These are phyloP conservation scores for Oreochromis niloticus DNA, from an alignment of 2,113 vertebrate genomes.

Conservation along the genomic window DNA sequence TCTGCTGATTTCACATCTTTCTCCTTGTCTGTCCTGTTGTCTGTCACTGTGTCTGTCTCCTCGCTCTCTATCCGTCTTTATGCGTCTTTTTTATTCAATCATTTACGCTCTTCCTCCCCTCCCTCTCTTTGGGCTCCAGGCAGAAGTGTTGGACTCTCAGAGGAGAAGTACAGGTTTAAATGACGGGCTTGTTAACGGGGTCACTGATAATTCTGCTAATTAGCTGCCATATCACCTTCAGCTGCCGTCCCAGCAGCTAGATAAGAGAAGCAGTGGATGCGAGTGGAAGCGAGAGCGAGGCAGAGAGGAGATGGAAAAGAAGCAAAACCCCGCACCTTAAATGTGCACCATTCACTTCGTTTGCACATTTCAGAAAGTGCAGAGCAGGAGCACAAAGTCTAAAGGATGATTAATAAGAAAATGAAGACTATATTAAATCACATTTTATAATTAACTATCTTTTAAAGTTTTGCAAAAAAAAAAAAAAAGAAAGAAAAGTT, in stretches of 20 bases:
- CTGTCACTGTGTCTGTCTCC: not conserved
- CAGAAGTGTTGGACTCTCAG: constrained; percentile 44
- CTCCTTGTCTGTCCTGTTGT: not conserved
- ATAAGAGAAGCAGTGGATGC: not conserved
- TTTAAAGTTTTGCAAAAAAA: not conserved
- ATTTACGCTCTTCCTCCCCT: not conserved
- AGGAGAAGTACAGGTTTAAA: constrained; percentile 60
- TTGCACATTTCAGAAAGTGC: not conserved
- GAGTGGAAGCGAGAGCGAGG: not conserved
- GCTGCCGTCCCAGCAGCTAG: constrained; percentile 48
- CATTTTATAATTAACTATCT: not conserved
- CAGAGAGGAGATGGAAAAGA: not conserved
- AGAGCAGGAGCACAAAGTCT: not conserved
- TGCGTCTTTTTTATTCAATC: not conserved
- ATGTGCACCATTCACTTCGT: not conserved
- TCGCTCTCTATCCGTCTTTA: not conserved
- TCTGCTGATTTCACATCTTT: not conserved
- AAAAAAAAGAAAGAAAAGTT: not conserved
- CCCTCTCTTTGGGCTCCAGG: constrained; percentile 10
- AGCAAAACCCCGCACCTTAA: not conserved
- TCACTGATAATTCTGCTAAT: constrained; percentile 69
- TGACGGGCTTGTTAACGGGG: constrained; percentile 62
- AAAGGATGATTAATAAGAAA: not conserved
- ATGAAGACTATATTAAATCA: not conserved
- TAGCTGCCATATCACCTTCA: constrained; percentile 64